These are phyloP conservation scores for Sisor rabdophorus DNA, from an alignment of 2,113 vertebrate species.

Conservation along the genomic window DNA sequence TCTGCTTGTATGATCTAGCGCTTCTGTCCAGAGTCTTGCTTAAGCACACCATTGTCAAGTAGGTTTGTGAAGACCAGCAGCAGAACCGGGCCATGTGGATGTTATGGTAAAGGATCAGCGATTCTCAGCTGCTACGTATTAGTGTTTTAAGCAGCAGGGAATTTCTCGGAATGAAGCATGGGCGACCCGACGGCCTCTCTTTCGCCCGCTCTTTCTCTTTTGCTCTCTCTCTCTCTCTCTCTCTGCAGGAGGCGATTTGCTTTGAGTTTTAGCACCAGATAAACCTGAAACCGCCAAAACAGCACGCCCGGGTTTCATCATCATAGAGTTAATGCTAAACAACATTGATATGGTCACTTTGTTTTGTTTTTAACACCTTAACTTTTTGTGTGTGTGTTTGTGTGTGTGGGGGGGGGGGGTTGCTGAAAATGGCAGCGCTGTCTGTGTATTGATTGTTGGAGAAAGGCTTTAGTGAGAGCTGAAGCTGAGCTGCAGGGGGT, in stretches of 20 bases:
- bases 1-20: too few species aligned
- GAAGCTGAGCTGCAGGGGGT: conserved; percentile 7
- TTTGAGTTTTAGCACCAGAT: not conserved
- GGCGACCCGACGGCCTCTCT: not conserved
- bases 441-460: not conserved
- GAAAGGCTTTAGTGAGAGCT: conserved; percentile 13
- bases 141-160: conserved; percentile 55
- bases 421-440: conserved; percentile 8
- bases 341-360: too few species aligned
- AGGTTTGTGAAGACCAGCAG: not conserved
- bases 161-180: not conserved
- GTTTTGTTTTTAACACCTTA: too few species aligned
- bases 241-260: too few species aligned
- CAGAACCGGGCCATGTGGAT: not conserved
- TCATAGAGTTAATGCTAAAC: too few species aligned
- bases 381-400: conserved; percentile 1
- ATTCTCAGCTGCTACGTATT: conserved; percentile 56
- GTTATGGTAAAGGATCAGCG: conserved; percentile 47
- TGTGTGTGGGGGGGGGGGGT: not conserved
- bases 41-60: not conserved
- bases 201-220: too few species aligned
- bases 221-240: too few species aligned
- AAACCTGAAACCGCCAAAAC: not conserved
- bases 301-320: not conserved
- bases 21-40: too few species aligned